Evolutionary conservation across 2,113 vertebrate genomes (phyloP).

Genomic region (Leucopsar rothschildi): DNA sequence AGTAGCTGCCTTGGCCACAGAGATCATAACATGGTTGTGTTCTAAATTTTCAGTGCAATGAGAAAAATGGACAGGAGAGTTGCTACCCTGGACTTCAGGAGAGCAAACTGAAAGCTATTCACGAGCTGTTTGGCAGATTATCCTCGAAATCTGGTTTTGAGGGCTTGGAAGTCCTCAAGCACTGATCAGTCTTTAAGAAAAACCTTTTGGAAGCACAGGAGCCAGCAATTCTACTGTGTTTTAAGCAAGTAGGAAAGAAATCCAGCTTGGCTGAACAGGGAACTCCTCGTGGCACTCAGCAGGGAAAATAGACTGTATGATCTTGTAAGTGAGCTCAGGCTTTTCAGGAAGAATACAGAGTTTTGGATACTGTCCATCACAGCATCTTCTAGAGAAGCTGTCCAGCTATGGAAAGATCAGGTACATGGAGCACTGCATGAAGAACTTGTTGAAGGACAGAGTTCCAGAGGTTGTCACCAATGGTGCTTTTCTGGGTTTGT

Average conservation of each 20-base stretch:
- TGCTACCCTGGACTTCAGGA: background rate
- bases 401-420: background rate
- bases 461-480: background rate
- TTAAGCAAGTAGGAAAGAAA: background rate
- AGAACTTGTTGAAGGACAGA: background rate
- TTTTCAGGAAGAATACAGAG: background rate
- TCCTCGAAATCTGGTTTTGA: background rate
- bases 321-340: background rate
- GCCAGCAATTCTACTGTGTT: background rate
- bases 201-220: background rate
- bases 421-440: rapidly evolving
- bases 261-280: background rate
- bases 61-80: background rate
- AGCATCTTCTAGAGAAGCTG: background rate
- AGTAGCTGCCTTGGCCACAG: background rate
- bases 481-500: background rate
- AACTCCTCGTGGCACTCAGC: rapidly evolving
- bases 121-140: background rate
- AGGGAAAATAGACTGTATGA: background rate
- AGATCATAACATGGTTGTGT: background rate
- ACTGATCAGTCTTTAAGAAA: background rate
- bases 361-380: background rate
- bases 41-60: background rate
- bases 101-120: background rate
- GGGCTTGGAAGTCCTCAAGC: background rate